phyloP scores from a whole-genome alignment of 2,888 invertebrate species.

The Eumacrocentrus americanus region DNA sequence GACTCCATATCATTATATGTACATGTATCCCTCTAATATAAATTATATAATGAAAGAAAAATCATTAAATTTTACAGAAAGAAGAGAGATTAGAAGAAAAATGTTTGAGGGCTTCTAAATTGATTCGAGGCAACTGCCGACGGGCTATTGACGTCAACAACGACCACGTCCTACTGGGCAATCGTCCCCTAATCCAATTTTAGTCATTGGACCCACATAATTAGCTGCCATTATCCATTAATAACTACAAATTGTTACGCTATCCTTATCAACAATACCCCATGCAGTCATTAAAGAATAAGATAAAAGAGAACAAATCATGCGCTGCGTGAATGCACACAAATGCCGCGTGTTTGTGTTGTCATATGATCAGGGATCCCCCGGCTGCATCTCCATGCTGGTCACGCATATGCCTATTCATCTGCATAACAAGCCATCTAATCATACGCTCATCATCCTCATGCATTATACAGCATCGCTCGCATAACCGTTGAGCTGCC shows the following conservation, averaged over 20 bases:
- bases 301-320: too few species aligned
- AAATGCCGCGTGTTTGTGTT: too few species aligned
- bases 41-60: too few species aligned
- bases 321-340: too few species aligned
- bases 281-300: neutral
- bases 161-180: slow-evolving; percentile 53
- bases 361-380: slow-evolving; percentile 37
- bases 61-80: too few species aligned
- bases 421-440: slow-evolving; percentile 49
- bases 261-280: neutral
- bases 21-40: too few species aligned
- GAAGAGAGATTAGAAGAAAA: too few species aligned
- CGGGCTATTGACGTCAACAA: slow-evolving; percentile 46
- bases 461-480: too few species aligned
- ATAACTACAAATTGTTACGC: slow-evolving; percentile 15
- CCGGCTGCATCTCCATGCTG: slow-evolving; percentile 42
- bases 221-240: slow-evolving; percentile 39
- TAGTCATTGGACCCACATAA: slow-evolving; percentile 47
- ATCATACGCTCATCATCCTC: too few species aligned
- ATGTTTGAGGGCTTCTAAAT: slow-evolving; percentile 28
- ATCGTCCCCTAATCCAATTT: slow-evolving; percentile 48
- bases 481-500: too few species aligned
- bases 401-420: slow-evolving; percentile 45
- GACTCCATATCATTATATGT: neutral
- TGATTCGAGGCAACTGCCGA: slow-evolving; percentile 18